Percentiles rank a stretch among this genome's conserved stretches.
These are phyloP conservation scores for Pygoscelis adeliae DNA, from an alignment of 2,113 vertebrate species.

Conservation along the genomic window DNA sequence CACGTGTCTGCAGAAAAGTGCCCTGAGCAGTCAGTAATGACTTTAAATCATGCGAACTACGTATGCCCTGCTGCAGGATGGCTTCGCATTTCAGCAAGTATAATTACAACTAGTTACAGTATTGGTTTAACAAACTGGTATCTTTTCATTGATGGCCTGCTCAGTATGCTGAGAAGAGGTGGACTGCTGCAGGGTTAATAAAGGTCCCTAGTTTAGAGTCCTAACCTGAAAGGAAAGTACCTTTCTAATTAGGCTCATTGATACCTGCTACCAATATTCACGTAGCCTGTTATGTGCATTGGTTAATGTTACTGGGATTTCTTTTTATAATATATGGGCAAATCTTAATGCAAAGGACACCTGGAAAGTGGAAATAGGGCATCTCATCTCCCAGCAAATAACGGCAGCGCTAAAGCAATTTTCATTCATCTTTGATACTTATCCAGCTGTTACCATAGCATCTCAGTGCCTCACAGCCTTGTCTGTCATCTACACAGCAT, in stretches of 20 bases:
- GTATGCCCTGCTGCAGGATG: background rate
- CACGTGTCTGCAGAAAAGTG: rapidly evolving
- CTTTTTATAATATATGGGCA: rapidly evolving
- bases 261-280: background rate
- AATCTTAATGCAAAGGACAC: background rate
- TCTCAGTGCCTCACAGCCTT: background rate
- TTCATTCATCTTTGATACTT: background rate
- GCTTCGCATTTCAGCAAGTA: background rate
- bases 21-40: rapidly evolving
- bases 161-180: background rate
- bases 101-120: background rate
- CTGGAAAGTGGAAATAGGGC: background rate
- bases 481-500: background rate
- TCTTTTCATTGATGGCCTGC: background rate
- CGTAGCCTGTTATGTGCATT: rapidly evolving
- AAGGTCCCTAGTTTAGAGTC: background rate
- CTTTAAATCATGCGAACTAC: background rate
- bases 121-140: rapidly evolving
- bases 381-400: background rate
- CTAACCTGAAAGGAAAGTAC: background rate
- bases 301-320: rapidly evolving
- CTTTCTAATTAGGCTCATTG: background rate
- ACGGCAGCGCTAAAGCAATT: background rate
- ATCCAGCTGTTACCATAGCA: background rate
- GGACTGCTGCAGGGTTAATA: background rate